phyloP scores from a whole-genome alignment of 2,888 invertebrate genomes.

The Sphaerophoria taeniata region DNA sequence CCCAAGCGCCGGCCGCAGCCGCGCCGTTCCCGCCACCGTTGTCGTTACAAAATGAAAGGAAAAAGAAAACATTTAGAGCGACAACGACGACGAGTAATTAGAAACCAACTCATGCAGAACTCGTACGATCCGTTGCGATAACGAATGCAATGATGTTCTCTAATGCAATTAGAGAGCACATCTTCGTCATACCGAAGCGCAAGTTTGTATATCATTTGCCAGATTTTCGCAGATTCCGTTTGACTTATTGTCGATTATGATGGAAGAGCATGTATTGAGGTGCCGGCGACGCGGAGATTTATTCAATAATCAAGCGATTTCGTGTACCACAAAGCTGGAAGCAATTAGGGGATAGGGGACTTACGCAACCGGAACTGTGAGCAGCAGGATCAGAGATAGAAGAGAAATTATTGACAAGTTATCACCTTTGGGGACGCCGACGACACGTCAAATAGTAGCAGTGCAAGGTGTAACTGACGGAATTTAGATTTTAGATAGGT shows the following conservation, averaged over 20 bases:
- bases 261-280: slow-evolving; percentile 4
- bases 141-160: no score
- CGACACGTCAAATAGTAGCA: slow-evolving; percentile 8
- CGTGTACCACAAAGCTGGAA: slow-evolving; percentile 25
- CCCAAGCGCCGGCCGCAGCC: slow-evolving; percentile 35
- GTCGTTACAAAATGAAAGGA: background rate
- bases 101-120: slow-evolving; percentile 76
- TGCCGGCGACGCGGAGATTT: slow-evolving; percentile 23
- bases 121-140: slow-evolving; percentile 76
- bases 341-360: background rate
- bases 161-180: slow-evolving; percentile 73
- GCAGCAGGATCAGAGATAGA: slow-evolving; percentile 60
- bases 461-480: background rate
- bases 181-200: slow-evolving; percentile 31
- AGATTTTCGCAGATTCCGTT: slow-evolving; percentile 59
- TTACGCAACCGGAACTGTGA: slow-evolving; percentile 58
- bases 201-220: slow-evolving; percentile 20
- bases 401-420: slow-evolving; percentile 67
- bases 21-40: no score
- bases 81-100: slow-evolving; percentile 76
- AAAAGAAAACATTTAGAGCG: slow-evolving; percentile 67
- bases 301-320: slow-evolving; percentile 67
- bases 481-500: no score
- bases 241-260: slow-evolving; percentile 70
- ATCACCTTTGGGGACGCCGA: slow-evolving; percentile 29